These are phyloP conservation scores for Ceratothoa steindachneri DNA, from an alignment of 2,888 invertebrate genomes.

Conservation along the genomic window DNA sequence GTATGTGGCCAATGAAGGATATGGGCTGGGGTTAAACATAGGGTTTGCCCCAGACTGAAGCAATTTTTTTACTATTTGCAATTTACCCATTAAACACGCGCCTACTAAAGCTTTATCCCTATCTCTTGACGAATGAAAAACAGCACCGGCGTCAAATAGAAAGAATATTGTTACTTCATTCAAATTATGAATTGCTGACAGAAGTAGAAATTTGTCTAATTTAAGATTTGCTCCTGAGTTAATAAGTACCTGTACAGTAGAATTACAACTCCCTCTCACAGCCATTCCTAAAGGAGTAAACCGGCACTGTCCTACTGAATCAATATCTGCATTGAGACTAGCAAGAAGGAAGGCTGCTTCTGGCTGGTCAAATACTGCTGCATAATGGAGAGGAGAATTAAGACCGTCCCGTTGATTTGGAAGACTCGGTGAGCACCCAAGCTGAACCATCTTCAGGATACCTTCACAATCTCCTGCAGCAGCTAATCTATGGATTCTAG, in stretches of 20 bases:
- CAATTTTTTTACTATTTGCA: not conserved
- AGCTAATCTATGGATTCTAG: not conserved
- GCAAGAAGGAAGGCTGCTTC: not conserved
- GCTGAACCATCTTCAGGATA: not conserved
- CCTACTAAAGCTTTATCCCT: not conserved
- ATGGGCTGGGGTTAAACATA: not conserved
- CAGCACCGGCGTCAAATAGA: not conserved
- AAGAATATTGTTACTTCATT: not conserved
- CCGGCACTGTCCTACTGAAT: not conserved
- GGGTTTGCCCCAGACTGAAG: not conserved
- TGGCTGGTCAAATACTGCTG: not conserved
- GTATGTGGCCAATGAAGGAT: not conserved
- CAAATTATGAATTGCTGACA: conserved; percentile 5
- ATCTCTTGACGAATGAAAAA: not conserved
- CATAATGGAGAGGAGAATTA: not conserved
- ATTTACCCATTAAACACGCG: not conserved
- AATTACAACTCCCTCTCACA: not conserved
- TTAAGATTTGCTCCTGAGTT: not conserved
- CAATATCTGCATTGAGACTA: conserved; percentile 4
- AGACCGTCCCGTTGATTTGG: not conserved
- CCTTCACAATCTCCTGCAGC: not conserved
- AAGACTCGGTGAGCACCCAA: not conserved
- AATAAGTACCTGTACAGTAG: not conserved
- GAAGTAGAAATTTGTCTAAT: not conserved
- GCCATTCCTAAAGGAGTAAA: conserved; percentile 1